Percentiles rank a stretch among this genome's conserved stretches.
phyloP scores from a whole-genome alignment of 2,888 invertebrate genomes.

The Aethes cnicana region DNA sequence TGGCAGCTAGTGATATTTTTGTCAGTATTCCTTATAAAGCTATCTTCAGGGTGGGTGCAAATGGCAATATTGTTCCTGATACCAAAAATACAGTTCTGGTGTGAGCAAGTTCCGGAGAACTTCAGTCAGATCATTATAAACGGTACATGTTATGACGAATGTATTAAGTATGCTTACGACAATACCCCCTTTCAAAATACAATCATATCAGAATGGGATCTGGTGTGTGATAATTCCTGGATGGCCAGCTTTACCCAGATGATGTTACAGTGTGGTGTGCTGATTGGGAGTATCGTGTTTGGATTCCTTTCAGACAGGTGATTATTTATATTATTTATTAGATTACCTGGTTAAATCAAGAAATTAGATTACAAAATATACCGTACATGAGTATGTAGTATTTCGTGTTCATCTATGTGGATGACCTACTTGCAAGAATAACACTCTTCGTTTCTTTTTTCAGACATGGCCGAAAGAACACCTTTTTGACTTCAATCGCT shows the following conservation, averaged over 20 bases:
- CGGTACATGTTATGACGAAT: slow-evolving; percentile 77
- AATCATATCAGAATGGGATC: slow-evolving; percentile 88
- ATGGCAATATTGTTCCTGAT: slow-evolving; percentile 88
- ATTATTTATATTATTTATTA: too few relatives aligned
- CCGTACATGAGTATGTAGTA: too few relatives aligned
- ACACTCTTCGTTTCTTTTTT: too few relatives aligned
- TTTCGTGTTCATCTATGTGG: too few relatives aligned
- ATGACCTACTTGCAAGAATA: too few relatives aligned
- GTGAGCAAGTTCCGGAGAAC: slow-evolving; percentile 57
- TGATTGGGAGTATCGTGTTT: slow-evolving; percentile 87
- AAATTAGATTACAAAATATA: too few relatives aligned
- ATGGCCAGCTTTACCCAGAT: slow-evolving; percentile 88
- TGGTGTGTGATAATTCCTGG: slow-evolving; percentile 85
- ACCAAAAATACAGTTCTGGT: slow-evolving; percentile 82
- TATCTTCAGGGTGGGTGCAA: slow-evolving; percentile 91
- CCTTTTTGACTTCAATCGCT: slow-evolving; percentile 86
- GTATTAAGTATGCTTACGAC: slow-evolving; percentile 82
- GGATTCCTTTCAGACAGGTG: slow-evolving; percentile 89
- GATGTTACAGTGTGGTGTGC: slow-evolving; percentile 87
- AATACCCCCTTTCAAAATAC: slow-evolving; percentile 85
- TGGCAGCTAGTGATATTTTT: slow-evolving; percentile 87
- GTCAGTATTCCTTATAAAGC: slow-evolving; percentile 86
- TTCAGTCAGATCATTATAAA: slow-evolving; percentile 53
- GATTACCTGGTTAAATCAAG: too few relatives aligned
- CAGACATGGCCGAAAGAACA: slow-evolving; percentile 89